Percentiles rank a stretch among this genome's conserved stretches.
phyloP scores from a whole-genome alignment of 2,113 vertebrate genomes.

The Trachemys scripta region DNA sequence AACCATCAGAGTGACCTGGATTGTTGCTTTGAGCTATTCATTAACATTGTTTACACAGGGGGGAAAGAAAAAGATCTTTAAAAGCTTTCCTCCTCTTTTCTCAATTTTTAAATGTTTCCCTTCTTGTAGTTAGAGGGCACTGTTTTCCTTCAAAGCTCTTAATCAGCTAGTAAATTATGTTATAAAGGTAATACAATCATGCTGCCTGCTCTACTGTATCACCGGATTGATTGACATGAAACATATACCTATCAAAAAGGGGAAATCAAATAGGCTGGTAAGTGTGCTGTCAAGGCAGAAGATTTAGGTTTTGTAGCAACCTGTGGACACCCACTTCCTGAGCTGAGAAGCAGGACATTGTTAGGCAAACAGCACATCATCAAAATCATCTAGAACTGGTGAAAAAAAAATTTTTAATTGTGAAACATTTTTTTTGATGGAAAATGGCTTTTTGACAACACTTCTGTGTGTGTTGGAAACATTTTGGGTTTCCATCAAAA shows the following conservation, averaged over 20 bases:
- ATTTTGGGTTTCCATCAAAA: background rate
- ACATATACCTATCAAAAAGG: constrained; percentile 61
- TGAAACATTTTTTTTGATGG: background rate
- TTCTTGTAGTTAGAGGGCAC: constrained; percentile 40
- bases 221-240: constrained; percentile 49
- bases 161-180: background rate
- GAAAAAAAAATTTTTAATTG: background rate
- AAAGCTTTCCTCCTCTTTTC: background rate
- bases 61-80: background rate
- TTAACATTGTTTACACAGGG: background rate
- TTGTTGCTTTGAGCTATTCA: constrained; percentile 14
- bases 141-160: constrained; percentile 45
- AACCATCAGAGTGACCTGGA: background rate
- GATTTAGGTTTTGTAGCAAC: constrained; percentile 47
- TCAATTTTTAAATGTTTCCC: background rate
- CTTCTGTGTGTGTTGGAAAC: background rate
- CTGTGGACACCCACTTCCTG: background rate
- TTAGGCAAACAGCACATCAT: constrained; percentile 4
- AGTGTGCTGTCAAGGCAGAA: constrained; percentile 51
- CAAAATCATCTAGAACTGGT: background rate
- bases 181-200: constrained; percentile 18
- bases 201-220: background rate
- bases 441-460: background rate
- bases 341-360: constrained; percentile 30
- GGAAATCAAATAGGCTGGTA: constrained; percentile 61